phyloP scores from a whole-genome alignment of 1,140 invertebrate genomes.

The Drosophila nebulosa region DNA sequence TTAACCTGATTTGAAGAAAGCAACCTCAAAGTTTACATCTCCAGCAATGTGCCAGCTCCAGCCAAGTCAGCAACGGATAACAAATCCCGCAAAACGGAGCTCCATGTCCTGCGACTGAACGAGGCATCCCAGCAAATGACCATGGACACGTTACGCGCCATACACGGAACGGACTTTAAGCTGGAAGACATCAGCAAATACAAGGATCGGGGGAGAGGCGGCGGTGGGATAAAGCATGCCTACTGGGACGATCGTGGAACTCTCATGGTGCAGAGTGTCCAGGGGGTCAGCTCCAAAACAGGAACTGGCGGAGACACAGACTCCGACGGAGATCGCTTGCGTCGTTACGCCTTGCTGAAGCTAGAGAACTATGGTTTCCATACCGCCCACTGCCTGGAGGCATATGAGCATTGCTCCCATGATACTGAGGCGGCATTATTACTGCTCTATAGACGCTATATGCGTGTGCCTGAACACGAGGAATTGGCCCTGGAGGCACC shows the following conservation, averaged over 20 bases:
- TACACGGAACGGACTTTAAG: conserved; percentile 86
- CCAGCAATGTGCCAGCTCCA: conserved; percentile 51
- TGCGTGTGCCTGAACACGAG: conserved; percentile 70
- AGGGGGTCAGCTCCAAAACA: conserved; percentile 83
- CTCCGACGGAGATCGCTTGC: conserved; percentile 82
- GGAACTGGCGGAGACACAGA: conserved; percentile 6
- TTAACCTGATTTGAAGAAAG: not conserved
- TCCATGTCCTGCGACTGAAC: conserved; percentile 86
- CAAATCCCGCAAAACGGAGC: conserved; percentile 85
- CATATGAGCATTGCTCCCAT: conserved; percentile 84
- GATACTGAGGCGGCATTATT: conserved; percentile 86
- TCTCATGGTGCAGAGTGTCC: conserved; percentile 86
- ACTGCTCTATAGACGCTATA: conserved; percentile 86
- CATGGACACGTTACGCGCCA: conserved; percentile 86
- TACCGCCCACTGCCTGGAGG: conserved; percentile 87
- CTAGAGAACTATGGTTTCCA: conserved; percentile 89
- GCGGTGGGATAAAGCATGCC: conserved; percentile 84
- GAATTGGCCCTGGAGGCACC: conserved; percentile 29
- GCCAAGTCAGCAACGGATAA: conserved; percentile 69
- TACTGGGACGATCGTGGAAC: conserved; percentile 89
- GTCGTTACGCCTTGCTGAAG: conserved; percentile 86
- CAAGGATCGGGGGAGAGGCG: conserved; percentile 85
- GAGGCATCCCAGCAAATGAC: conserved; percentile 86
- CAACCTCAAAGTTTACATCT: not conserved
- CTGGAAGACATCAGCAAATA: conserved; percentile 83